These are phyloP conservation scores for Trachelus tabidus DNA, from an alignment of 2,888 invertebrate genomes.

Conservation along the genomic window DNA sequence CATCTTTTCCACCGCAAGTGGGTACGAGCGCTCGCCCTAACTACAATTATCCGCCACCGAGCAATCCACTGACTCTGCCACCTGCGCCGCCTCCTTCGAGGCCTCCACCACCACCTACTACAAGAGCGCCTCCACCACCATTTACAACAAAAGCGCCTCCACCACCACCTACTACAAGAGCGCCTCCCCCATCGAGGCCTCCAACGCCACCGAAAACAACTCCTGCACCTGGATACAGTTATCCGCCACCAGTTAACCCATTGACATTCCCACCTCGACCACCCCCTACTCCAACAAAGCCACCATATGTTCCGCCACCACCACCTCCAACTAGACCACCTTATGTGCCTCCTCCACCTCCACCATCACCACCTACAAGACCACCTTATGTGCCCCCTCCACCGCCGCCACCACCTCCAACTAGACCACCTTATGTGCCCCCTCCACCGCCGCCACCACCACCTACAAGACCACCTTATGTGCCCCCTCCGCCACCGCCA, in stretches of 20 bases:
- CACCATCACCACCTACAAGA: constrained; percentile 10
- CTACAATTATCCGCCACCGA: constrained; percentile 10
- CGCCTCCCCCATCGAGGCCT: constrained; percentile 33
- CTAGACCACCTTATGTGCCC: constrained; percentile 20
- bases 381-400: constrained; percentile 17
- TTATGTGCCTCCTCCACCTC: neutral
- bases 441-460: constrained; percentile 29
- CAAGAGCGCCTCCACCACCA: neutral
- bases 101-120: constrained; percentile 23
- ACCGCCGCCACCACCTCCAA: constrained; percentile 25
- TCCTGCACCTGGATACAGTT: constrained; percentile 21
- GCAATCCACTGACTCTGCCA: constrained; percentile 10
- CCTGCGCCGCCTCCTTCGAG: constrained; percentile 23
- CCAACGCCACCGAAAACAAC: constrained; percentile 43
- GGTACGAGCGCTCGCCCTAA: constrained; percentile 19
- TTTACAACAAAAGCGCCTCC: constrained; percentile 17
- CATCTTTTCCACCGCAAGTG: constrained; percentile 24
- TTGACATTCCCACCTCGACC: constrained; percentile 29
- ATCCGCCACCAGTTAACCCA: constrained; percentile 27
- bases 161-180: constrained; percentile 40
- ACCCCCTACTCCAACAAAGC: constrained; percentile 27
- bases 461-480: constrained; percentile 27
- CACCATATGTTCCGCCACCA: constrained; percentile 26
- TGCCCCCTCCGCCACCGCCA: constrained; percentile 7
- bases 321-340: constrained; percentile 28